phyloP scores from a whole-genome alignment of 2,888 invertebrate genomes.

The Agriopis aurantiaria region DNA sequence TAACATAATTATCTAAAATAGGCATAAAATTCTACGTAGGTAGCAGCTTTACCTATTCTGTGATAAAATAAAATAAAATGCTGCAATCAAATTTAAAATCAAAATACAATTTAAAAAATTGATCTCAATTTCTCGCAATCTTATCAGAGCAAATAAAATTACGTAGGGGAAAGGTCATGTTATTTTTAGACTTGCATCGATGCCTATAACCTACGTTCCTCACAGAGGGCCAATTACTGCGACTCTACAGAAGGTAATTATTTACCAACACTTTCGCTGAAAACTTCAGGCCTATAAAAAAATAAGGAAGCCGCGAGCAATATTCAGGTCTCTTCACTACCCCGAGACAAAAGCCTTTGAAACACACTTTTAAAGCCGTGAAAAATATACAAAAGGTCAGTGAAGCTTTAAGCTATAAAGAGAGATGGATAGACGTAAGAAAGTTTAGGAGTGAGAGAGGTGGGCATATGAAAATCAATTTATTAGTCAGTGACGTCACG shows the following conservation, averaged over 20 bases:
- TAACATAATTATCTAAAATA: too few species aligned
- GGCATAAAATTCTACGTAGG: too few species aligned
- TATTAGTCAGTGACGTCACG: slow-evolving; percentile 86
- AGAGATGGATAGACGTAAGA: slow-evolving; percentile 58
- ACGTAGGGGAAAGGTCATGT: slow-evolving; percentile 36
- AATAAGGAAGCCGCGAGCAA: slow-evolving; percentile 60
- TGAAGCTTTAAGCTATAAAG: slow-evolving; percentile 71
- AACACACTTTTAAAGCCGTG: slow-evolving; percentile 72
- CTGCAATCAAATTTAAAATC: too few species aligned
- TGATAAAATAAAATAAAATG: too few species aligned
- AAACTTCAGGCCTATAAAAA: slow-evolving; percentile 57
- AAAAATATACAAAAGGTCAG: slow-evolving; percentile 84
- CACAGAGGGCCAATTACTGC: slow-evolving; percentile 34
- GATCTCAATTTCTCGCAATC: slow-evolving; percentile 13
- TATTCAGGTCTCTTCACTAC: slow-evolving; percentile 72
- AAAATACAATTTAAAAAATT: not conserved
- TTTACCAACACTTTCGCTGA: slow-evolving; percentile 43
- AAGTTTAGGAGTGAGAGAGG: slow-evolving; percentile 57
- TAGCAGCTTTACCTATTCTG: too few species aligned
- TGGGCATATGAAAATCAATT: slow-evolving; percentile 84
- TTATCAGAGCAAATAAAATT: slow-evolving; percentile 34
- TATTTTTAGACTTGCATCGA: slow-evolving; percentile 40
- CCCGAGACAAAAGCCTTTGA: slow-evolving; percentile 79
- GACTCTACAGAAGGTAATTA: slow-evolving; percentile 23
- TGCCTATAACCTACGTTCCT: slow-evolving; percentile 33